phyloP scores from a whole-genome alignment of 2,888 invertebrate species.

The Unio delphinus region DNA sequence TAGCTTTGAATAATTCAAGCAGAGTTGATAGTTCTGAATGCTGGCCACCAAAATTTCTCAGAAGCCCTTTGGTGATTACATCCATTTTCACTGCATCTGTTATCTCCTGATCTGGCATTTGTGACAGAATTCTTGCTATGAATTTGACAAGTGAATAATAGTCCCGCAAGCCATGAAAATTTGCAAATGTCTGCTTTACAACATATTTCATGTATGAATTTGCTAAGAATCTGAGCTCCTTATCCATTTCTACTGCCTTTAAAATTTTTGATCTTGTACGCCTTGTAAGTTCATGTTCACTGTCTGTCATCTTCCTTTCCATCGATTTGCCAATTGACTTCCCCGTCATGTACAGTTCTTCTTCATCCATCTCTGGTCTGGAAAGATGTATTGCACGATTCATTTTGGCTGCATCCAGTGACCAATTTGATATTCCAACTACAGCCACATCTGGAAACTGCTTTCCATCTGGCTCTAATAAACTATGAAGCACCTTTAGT shows the following conservation, averaged over 20 bases:
- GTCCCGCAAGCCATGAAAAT: conserved; percentile 27
- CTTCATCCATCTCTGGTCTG: conserved; percentile 47
- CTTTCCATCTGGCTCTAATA: conserved; percentile 46
- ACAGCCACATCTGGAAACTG: conserved; percentile 48
- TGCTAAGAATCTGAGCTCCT: neutral
- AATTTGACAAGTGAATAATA: conserved; percentile 26
- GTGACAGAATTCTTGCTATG: neutral
- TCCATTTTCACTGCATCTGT: no score
- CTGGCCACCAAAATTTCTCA: no score
- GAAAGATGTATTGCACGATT: conserved; percentile 58
- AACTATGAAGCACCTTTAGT: conserved; percentile 52
- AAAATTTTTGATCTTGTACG: no score
- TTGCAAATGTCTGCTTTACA: neutral
- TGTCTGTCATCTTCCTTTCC: conserved; percentile 13
- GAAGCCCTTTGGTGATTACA: no score
- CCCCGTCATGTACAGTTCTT: conserved; percentile 48
- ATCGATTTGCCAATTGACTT: conserved; percentile 32
- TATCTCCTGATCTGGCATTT: neutral
- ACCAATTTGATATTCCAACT: conserved; percentile 56
- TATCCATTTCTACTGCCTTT: no score
- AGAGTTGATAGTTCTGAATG: no score
- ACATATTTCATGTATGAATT: conserved; percentile 13
- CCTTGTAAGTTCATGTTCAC: no score
- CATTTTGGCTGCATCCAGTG: conserved; percentile 61
- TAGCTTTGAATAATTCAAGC: no score